Base-by-base conservation (phyloP, 2,888 invertebrate species). In the Emesis russula region DNA sequence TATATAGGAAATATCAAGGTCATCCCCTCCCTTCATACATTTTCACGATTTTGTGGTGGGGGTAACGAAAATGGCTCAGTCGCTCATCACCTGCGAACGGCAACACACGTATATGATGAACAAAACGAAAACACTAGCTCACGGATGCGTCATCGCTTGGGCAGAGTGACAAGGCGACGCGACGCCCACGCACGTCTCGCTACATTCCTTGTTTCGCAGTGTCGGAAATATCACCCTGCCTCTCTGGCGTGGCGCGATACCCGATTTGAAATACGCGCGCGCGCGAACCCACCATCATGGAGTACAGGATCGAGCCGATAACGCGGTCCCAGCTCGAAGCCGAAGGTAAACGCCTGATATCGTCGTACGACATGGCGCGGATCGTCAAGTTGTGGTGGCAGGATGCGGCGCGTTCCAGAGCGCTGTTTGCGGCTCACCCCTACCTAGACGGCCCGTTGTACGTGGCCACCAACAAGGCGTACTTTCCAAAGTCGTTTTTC, bases 291-390 rank as follows among this genome's bases (percentile, higher is more conserved):
- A 25, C 25, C 25, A 25, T 25, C 25, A 25, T 25, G 13, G 53
- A 53, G 53, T 53, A 53, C 53, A 53, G 53, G 53, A 53, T 53
- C 3, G 13, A 53, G 53, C 53, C 53, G 11, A 53, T 75, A 41
- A 13, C 38, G n/a, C 41, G 73, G 68, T 74, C 33, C 70, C 6
- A 7, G 6, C 15, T 70, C 25, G 44, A n/a, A 48, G 15, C 41
- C 31, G n/a, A 13, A 66, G 33, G 58, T 74, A 41, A 38, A 68
- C 31, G 31, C 15, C 68, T 68, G 68, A 68, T 31, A 31, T 68
- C 68, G 25, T 70, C 70, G 70, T 70, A 33, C 70, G 70, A 70
- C 33, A 33, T 70, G 70, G 70, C 70, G 53, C 58, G 58, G 18
- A 58, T 58, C 4, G 58, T 58, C n/a, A 58, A 58, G 18, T 58